These are phyloP conservation scores for Perithous albicinctus DNA, from an alignment of 2,888 invertebrate species.

Conservation along the genomic window DNA sequence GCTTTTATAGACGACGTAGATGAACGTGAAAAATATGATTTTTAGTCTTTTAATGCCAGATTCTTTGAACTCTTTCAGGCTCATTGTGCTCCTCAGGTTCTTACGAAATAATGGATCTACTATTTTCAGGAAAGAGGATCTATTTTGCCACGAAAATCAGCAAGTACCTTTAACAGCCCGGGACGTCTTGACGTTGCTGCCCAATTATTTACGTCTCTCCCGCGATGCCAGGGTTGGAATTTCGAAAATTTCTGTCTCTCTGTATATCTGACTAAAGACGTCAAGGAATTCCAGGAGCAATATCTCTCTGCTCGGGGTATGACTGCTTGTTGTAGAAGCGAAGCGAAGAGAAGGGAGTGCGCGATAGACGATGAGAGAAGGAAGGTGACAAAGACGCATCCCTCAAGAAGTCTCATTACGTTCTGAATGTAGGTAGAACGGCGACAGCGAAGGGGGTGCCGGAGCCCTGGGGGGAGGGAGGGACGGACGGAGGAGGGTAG, in stretches of 20 bases:
- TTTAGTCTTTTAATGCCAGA: too few relatives aligned
- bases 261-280: conserved; percentile 29
- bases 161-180: background rate
- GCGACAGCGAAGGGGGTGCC: conserved; percentile 44
- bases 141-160: background rate
- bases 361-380: conserved; percentile 48
- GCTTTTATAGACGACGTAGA: background rate
- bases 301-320: conserved; percentile 31
- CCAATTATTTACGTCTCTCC: conserved; percentile 19
- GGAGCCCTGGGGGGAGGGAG: too few relatives aligned
- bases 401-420: conserved; percentile 71
- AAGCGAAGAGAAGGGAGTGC: background rate
- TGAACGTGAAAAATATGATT: background rate
- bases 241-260: conserved; percentile 20
- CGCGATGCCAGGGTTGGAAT: background rate
- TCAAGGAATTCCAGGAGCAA: conserved; percentile 49
- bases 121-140: background rate
- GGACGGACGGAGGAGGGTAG: conserved; percentile 48
- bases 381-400: conserved; percentile 68
- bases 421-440: conserved; percentile 51
- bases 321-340: conserved; percentile 22
- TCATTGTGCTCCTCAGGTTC: too few relatives aligned
- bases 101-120: too few relatives aligned
- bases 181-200: background rate
- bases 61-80: too few relatives aligned